phyloP scores from a whole-genome alignment of 1,140 invertebrate species.

The Neodiprion virginianus region DNA sequence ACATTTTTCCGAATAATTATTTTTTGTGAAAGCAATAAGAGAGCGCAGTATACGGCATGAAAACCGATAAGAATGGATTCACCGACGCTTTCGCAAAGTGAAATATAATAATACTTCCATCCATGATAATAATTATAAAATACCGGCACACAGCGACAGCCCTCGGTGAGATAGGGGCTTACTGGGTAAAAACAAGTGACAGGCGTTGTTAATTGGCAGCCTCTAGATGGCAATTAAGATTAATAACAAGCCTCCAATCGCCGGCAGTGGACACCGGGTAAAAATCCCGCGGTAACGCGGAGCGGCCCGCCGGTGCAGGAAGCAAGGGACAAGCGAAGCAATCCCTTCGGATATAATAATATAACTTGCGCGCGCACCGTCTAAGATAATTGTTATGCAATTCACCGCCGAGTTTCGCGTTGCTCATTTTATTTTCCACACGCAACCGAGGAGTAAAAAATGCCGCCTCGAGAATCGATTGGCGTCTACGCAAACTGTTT shows the following conservation, averaged over 20 bases:
- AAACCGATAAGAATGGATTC: slow-evolving; percentile 6
- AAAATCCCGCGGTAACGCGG: not conserved
- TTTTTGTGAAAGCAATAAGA: no score
- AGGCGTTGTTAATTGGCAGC: slow-evolving; percentile 58
- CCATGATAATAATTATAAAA: slow-evolving; percentile 41
- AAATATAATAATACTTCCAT: slow-evolving; percentile 38
- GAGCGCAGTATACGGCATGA: not conserved
- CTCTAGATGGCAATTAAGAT: slow-evolving; percentile 58
- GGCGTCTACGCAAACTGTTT: no score
- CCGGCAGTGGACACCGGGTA: slow-evolving; percentile 12
- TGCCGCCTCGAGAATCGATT: no score
- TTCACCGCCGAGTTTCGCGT: not conserved
- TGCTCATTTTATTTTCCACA: no score
- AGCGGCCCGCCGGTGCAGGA: not conserved
- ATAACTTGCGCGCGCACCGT: not conserved
- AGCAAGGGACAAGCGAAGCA: not conserved
- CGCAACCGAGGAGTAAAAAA: no score
- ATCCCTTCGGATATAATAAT: not conserved
- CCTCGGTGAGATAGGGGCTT: slow-evolving; percentile 24
- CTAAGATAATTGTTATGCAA: slow-evolving; percentile 6
- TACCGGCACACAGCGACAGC: slow-evolving; percentile 34
- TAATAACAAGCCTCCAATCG: slow-evolving; percentile 50
- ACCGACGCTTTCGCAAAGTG: not conserved
- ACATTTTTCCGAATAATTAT: no score
- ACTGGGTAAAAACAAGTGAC: slow-evolving; percentile 43